phyloP scores from a whole-genome alignment of 2,888 invertebrate species.

The Punctoribates punctum region DNA sequence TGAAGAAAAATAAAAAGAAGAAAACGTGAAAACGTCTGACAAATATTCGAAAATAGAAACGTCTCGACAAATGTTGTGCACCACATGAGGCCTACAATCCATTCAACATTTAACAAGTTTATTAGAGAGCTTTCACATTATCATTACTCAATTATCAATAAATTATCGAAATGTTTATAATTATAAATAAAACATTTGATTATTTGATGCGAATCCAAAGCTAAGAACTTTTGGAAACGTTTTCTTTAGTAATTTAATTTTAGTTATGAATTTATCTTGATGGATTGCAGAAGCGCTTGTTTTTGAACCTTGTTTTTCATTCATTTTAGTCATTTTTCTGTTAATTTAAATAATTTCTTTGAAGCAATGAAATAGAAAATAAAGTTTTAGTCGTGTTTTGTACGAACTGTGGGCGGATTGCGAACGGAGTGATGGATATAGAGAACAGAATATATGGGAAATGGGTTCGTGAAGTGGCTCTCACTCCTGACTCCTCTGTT shows the following conservation, averaged over 20 bases:
- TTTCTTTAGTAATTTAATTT: no score
- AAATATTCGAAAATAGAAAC: no score
- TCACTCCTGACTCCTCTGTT: neutral
- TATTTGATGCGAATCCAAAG: no score
- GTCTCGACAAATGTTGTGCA: neutral
- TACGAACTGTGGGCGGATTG: conserved; percentile 2
- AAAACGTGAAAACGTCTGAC: neutral
- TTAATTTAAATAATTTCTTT: neutral
- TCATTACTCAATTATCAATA: no score
- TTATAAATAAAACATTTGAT: no score
- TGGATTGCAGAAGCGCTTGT: no score
- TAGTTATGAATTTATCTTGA: no score
- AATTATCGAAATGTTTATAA: no score
- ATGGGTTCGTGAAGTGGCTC: conserved; percentile 6
- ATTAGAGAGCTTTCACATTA: neutral
- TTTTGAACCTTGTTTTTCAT: neutral
- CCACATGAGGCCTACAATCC: no score
- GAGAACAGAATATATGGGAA: neutral
- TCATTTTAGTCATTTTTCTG: neutral
- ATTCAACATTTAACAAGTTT: neutral
- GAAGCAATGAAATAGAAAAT: neutral
- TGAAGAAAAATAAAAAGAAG: neutral
- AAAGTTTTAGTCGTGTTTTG: neutral
- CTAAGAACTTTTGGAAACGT: no score
- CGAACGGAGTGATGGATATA: neutral